Percentiles rank a stretch among this genome's conserved stretches.
These are phyloP conservation scores for Silurus aristotelis DNA, from an alignment of 2,797 vertebrate genomes.

Conservation along the genomic window DNA sequence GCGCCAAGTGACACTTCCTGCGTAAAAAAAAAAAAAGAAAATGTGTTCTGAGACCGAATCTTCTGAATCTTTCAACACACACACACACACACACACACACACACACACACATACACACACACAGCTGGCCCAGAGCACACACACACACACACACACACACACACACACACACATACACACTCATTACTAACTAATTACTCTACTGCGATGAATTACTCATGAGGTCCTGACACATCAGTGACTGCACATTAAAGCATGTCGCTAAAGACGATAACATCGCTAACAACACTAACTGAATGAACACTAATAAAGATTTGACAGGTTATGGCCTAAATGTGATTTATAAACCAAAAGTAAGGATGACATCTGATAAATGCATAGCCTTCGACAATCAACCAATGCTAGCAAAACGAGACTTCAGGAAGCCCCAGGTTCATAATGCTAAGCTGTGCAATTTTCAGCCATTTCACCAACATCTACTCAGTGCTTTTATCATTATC, in stretches of 20 bases:
- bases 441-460: not conserved
- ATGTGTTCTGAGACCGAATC: conserved; percentile 38
- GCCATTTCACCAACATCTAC: not conserved
- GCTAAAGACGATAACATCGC: not conserved
- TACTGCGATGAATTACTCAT: conserved; percentile 18
- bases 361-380: not conserved
- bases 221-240: conserved; percentile 1
- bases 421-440: not conserved
- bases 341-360: not conserved
- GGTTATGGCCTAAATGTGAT: not conserved
- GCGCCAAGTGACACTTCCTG: conserved; percentile 47
- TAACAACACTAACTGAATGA: not conserved
- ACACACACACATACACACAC: conserved; percentile 25
- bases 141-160: conserved; percentile 12
- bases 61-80: conserved; percentile 1
- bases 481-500: not conserved
- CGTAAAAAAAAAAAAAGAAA: conserved; percentile 18
- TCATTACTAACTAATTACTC: conserved; percentile 26
- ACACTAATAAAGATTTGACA: not conserved
- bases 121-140: conserved; percentile 30
- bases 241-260: not conserved
- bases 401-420: not conserved
- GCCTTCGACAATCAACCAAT: not conserved
- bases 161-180: conserved; percentile 12
- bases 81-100: conserved; percentile 21